These are phyloP conservation scores for Periplaneta americana DNA, from an alignment of 1,140 invertebrate species.

Conservation along the genomic window DNA sequence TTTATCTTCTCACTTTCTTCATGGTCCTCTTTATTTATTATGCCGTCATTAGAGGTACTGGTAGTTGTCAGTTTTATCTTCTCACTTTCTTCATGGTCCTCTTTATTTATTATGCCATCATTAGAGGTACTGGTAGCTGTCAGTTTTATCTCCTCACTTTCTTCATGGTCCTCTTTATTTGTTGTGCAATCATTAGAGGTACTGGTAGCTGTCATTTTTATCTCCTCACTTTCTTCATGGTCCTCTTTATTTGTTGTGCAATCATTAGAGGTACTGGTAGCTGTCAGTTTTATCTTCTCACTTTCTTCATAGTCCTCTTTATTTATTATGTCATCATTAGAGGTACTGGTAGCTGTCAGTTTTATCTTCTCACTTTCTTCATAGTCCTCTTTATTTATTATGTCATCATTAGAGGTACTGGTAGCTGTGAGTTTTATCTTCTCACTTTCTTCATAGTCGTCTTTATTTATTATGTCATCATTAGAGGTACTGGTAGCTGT, in stretches of 20 bases:
- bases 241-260: neutral
- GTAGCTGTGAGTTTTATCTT: neutral
- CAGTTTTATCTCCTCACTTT: neutral
- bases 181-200: neutral
- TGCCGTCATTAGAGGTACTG: neutral
- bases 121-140: neutral
- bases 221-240: neutral
- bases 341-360: neutral
- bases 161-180: neutral
- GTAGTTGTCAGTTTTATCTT: neutral
- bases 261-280: neutral
- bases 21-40: neutral
- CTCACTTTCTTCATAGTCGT: neutral
- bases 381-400: neutral
- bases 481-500: neutral
- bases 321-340: neutral
- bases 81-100: neutral
- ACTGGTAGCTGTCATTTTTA: neutral
- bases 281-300: neutral
- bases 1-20: neutral
- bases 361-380: neutral
- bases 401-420: neutral
- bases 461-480: neutral
- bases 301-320: neutral
- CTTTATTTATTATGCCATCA: neutral